Percentiles rank a stretch among this genome's conserved stretches.
These are phyloP conservation scores for Alcis repandata DNA, from an alignment of 2,888 invertebrate species.

Conservation along the genomic window DNA sequence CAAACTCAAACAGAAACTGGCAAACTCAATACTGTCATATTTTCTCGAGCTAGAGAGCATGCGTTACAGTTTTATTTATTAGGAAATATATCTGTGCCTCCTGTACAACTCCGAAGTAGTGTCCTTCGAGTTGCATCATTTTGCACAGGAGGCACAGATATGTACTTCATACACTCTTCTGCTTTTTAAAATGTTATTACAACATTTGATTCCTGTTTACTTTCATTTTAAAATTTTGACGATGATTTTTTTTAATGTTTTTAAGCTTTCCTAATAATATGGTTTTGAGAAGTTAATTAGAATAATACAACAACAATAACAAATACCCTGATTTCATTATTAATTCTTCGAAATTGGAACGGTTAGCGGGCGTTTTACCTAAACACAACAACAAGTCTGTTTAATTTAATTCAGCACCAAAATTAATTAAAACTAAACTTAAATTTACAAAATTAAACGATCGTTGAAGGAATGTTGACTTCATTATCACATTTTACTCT, in stretches of 20 bases:
- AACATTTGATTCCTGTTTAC: no score
- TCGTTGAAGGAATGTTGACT: background rate
- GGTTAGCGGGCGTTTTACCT: background rate
- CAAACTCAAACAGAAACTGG: no score
- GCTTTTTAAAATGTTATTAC: no score
- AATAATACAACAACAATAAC: background rate
- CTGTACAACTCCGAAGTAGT: no score
- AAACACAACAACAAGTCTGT: slow-evolving; percentile 4
- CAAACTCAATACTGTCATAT: no score
- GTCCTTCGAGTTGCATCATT: no score
- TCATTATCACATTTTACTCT: background rate
- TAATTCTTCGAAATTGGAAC: background rate
- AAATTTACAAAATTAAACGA: background rate
- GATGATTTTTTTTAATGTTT: background rate
- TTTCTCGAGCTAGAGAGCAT: no score
- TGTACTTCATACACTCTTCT: no score
- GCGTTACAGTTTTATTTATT: no score
- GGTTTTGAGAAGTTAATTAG: background rate
- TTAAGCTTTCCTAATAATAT: background rate
- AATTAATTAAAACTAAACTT: slow-evolving; percentile 6
- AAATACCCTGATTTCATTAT: background rate
- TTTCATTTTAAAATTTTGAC: background rate
- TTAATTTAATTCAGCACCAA: background rate
- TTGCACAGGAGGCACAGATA: no score
- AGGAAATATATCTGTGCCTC: no score